A percentile compares a stretch with the other conserved stretches of the same genome.
phyloP scores from a whole-genome alignment of 64 coral and sea anemone genomes.

The Acropora tenuis region DNA sequence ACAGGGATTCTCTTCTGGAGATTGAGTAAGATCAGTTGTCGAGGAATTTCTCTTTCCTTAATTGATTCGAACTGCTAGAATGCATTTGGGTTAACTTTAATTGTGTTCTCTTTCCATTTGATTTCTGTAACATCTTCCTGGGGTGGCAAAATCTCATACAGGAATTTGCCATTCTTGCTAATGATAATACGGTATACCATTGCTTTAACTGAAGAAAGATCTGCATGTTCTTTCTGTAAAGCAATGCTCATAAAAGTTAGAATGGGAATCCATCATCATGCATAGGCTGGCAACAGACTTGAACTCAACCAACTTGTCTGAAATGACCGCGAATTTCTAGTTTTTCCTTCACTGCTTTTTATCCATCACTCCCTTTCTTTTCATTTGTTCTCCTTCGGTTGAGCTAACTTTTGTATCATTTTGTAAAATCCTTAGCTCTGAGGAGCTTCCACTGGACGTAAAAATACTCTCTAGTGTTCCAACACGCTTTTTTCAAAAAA shows the following conservation, averaged over 20 bases:
- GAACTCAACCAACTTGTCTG: constrained; percentile 53
- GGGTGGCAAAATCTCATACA: constrained; percentile 22
- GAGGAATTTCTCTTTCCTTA: constrained; percentile 1
- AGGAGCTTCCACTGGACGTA: no score
- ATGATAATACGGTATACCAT: not conserved
- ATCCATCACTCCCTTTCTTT: no score
- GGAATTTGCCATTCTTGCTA: constrained; percentile 25
- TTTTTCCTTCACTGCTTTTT: no score
- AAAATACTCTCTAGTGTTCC: no score
- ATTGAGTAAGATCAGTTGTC: constrained; percentile 6
- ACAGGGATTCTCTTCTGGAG: constrained; percentile 32
- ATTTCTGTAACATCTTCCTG: constrained; percentile 19
- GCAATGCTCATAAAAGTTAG: constrained; percentile 35
- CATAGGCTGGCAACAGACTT: not conserved
- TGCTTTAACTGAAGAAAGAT: constrained; percentile 23
- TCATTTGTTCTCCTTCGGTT: no score
- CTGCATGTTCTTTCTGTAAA: constrained; percentile 46
- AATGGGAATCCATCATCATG: constrained; percentile 20
- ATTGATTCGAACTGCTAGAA: not conserved
- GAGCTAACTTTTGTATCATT: no score
- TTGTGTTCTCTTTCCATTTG: constrained; percentile 9
- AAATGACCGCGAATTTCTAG: constrained; percentile 21
- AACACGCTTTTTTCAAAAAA: no score
- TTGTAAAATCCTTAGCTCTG: no score
- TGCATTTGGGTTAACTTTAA: not conserved